Evolutionary conservation across 2,113 vertebrate genomes (phyloP), one percentile per base, ranked within the genome.

Genomic region (Megalops atlanticus): DNA sequence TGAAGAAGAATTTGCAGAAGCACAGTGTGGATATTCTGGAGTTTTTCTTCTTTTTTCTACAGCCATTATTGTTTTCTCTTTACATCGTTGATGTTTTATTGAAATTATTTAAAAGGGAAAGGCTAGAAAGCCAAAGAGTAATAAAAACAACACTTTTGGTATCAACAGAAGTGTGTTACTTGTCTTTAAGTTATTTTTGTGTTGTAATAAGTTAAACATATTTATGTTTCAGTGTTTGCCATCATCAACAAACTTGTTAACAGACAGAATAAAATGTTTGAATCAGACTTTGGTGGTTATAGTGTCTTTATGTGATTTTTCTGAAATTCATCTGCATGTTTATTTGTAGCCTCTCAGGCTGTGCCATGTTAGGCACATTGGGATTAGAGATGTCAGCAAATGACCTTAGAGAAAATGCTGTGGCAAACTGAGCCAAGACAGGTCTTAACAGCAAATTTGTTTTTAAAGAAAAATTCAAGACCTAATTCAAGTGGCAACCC

Each of bases 191-290:
- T 79, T 39, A 78, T 68, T 79, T 79, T 64, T 78, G 36, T 69
- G 38, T 70, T 49, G 40, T 83, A 80, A 83, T 91, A 90, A 93
- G 88, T 92, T 91, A 91, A 91, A 82, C 89, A 79, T 93, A 93
- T 93, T 93, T 94, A 92, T 93, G 90, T 90, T 89, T 85, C 73
- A 78, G 69, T 31, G 31, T 64, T 64, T 64, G n/a, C 86, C 86
- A 85, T 82, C 64, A 78, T 83, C 49, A 81, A 81, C 72, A 86
- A 85, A 79, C 78, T 81, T 90, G 88, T 87, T 58, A 81, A 82
- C 78, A 78, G 68, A n/a, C 43, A 72, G 16, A 87, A 87, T 86
- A 54, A 89, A 92, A 89, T 87, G 85, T 89, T 90, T 85, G 86
- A 83, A 76, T 31, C 40, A 68, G 24, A 68, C 39, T 8, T 38